Base-by-base conservation (phyloP, 2,888 invertebrate species). In the Eilema griseolum region DNA sequence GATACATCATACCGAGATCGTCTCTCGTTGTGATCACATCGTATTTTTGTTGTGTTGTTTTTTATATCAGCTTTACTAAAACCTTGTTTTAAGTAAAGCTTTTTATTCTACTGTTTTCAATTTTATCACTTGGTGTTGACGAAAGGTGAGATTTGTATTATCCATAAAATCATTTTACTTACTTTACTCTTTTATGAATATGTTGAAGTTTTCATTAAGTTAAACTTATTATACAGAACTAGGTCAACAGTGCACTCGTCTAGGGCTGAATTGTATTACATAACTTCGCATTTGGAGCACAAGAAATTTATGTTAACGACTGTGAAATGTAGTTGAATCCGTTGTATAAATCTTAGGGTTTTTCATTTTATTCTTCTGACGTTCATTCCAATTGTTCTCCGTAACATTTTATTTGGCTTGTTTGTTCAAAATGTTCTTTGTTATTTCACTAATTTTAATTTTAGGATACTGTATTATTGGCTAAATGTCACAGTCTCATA, bases 1-100 rank as follows among this genome's bases (percentile, higher is more conserved):
- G 85, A 83, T 85, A 84, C 86, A 90, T 92, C 94, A 95, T 88
- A 94, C 82, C 87, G 88, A 86, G 89, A 86, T 87, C 89, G 90
- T 77, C 92, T 89, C 90, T 91, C 92, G 92, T 75, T 82, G 88
- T 83, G 91, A 80, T 84, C 90, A 84, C 92, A 92, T 86, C 91
- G 77, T 78, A 66, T 81, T 81, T 79, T 81, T 74, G 76, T 77
- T 76, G 79, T 75, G 31, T 65, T 75, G 70, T 65, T 65, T 70
- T 41, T 74, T 78, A 71, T 24, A 37, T 57, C 12, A 59, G 73
- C 26, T 52, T 23, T 24, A 26, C 23, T 37, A 63, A 14, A 31
- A n/a, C 46, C 24, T 28, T 23, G 24, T 31, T 68, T 63, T 46
- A n/a, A n/a, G n/a, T n/a, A n/a, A n/a, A n/a, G n/a, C 12, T 16